phyloP scores from a whole-genome alignment of 2,888 invertebrate genomes.

The Catocala sponsa region DNA sequence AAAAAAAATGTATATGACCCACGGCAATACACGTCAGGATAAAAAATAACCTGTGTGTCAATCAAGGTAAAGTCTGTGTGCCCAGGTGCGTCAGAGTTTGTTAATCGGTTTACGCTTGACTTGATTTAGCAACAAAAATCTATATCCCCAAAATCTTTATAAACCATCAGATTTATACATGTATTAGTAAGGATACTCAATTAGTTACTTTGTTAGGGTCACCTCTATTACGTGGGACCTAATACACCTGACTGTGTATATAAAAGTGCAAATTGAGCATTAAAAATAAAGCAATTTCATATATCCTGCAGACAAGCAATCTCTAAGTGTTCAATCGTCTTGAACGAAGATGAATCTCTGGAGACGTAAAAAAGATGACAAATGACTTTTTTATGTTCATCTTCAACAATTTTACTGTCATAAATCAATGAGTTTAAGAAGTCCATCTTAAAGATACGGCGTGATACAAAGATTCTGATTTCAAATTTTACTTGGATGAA shows the following conservation, averaged over 20 bases:
- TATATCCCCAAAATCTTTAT: too few species aligned
- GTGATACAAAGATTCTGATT: neutral
- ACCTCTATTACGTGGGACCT: too few species aligned
- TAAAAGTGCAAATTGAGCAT: neutral
- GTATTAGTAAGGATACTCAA: too few species aligned
- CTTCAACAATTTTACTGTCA: conserved; percentile 17
- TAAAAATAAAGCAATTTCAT: neutral
- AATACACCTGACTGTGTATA: neutral
- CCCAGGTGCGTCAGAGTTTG: too few species aligned
- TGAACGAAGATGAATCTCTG: conserved; percentile 5
- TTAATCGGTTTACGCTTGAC: too few species aligned
- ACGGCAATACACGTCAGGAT: too few species aligned
- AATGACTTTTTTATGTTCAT: conserved; percentile 38
- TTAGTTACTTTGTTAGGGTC: too few species aligned
- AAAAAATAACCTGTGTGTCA: too few species aligned
- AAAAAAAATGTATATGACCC: too few species aligned
- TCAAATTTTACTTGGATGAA: neutral
- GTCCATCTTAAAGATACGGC: neutral
- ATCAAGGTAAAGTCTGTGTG: too few species aligned
- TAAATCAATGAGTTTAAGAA: conserved; percentile 34
- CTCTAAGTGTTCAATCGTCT: conserved; percentile 23
- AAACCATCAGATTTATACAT: too few species aligned
- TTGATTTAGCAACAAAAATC: too few species aligned
- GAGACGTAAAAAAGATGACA: conserved; percentile 35
- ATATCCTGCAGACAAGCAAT: conserved; percentile 19